A percentile compares a stretch with the other conserved stretches of the same genome.
Conservation (phyloP, 2,113 vertebrate species). For the Notarius quadriscutis region DNA sequence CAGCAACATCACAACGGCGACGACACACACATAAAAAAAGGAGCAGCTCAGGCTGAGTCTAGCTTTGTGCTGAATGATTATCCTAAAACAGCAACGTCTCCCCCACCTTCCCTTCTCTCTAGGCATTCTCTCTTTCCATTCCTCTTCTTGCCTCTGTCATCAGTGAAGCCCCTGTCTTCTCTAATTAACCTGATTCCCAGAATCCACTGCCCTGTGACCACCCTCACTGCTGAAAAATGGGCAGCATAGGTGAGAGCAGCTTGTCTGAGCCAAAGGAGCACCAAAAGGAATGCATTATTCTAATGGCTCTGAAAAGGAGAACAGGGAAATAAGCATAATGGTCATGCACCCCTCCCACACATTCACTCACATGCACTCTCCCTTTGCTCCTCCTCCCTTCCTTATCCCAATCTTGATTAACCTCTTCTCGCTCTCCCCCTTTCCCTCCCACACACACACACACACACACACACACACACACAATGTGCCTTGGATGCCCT, state of each 20-base stretch:
- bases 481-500: slow-evolving; percentile 75
- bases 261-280: slow-evolving; percentile 66
- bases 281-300: slow-evolving; percentile 73
- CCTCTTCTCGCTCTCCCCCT: slow-evolving; percentile 71
- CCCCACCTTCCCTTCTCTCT: slow-evolving; percentile 60
- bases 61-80: slow-evolving; percentile 61
- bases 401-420: slow-evolving; percentile 77
- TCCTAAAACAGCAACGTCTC: slow-evolving; percentile 66
- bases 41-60: slow-evolving; percentile 60
- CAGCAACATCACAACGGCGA: slow-evolving; percentile 67
- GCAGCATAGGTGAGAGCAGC: slow-evolving; percentile 78
- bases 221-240: slow-evolving; percentile 78
- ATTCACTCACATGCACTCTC: slow-evolving; percentile 62
- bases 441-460: slow-evolving; percentile 77
- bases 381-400: slow-evolving; percentile 63
- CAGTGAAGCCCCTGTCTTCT: slow-evolving; percentile 71
- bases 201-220: slow-evolving; percentile 75
- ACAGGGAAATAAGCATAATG: slow-evolving; percentile 82
- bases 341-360: slow-evolving; percentile 72
- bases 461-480: slow-evolving; percentile 70
- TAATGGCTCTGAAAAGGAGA: slow-evolving; percentile 76
- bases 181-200: slow-evolving; percentile 84
- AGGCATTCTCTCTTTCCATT: slow-evolving; percentile 28
- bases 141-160: slow-evolving; percentile 63
- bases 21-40: slow-evolving; percentile 57